Evolutionary conservation across 2,113 vertebrate species (phyloP), one percentile per base, ranked within the genome.

Genomic region (Chloropsis cyanopogon): DNA sequence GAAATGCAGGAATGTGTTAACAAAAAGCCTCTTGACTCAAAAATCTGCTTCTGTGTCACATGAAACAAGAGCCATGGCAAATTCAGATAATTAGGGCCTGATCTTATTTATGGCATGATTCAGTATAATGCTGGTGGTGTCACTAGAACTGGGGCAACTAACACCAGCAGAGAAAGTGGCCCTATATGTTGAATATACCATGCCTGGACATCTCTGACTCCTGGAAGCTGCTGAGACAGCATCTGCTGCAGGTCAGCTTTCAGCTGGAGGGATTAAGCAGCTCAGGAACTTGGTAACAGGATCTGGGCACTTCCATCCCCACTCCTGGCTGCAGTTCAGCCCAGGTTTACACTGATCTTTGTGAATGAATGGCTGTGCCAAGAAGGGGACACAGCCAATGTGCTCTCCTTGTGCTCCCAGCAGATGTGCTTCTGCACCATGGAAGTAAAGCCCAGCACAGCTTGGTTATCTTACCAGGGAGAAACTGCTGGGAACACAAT

Each of bases 241-340:
- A 95, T 84, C 86, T 91, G 89, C n/a, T 72, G 52, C 75, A 90
- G 90, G 93, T 80, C 94, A 96, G 85, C 64, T 96, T 97, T 90
- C 93, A 96, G 71, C 47, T 89, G 80, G 49, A 88, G 72, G 83
- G 80, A 95, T 95, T 96, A 94, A 75, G 69, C 80, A 91, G 70
- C 75, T 86, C 93, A 71, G 90, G 82, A 70, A 37, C 41, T 41
- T 44, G 60, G 85, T 83, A 94, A 95, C 1, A 5, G 60, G 92
- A 93, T 90, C 94, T 0, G 7, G 79, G 52, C 5, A 2, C 60
- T 60, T 59, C 90, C n/a, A 88, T 75, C 56, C 64, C 28, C 1
- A 4, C 59, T 96, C 33, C 82, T 92, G 90, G 90, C 64, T 11
- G 8, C 50, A 66, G 49, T 44, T 94, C 85, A 91, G 93, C 47